phyloP scores from a whole-genome alignment of 2,888 invertebrate genomes.

The Drosophila fulvimacula region DNA sequence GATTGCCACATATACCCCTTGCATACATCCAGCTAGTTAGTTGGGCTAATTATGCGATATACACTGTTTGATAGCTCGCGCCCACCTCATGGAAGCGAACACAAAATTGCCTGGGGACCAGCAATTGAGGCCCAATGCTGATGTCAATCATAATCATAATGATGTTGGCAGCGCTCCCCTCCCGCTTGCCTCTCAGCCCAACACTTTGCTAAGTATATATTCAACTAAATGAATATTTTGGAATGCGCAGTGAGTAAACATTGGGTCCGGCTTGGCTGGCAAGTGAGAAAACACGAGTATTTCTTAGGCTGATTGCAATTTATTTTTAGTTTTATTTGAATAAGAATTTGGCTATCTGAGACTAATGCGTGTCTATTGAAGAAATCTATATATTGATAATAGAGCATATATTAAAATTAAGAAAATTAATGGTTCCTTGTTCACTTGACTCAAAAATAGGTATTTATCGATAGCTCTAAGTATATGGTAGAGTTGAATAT shows the following conservation, averaged over 20 bases:
- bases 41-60: slow-evolving; percentile 76
- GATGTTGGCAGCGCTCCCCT: slow-evolving; percentile 23
- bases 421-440: too few relatives aligned
- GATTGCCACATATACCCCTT: slow-evolving; percentile 52
- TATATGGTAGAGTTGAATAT: too few relatives aligned
- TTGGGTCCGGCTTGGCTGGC: neutral
- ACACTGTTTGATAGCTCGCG: slow-evolving; percentile 54
- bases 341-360: neutral
- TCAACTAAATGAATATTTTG: slow-evolving; percentile 24
- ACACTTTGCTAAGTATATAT: neutral
- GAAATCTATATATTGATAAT: neutral
- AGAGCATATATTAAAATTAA: neutral
- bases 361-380: neutral
- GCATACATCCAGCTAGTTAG: slow-evolving; percentile 63
- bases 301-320: neutral
- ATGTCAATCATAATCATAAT: slow-evolving; percentile 56
- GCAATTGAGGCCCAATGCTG: slow-evolving; percentile 58
- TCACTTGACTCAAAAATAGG: too few relatives aligned
- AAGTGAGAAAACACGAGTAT: neutral
- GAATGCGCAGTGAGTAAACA: neutral
- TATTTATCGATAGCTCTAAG: too few relatives aligned
- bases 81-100: slow-evolving; percentile 58
- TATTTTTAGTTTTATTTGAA: slow-evolving; percentile 1
- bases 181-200: neutral
- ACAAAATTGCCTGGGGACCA: slow-evolving; percentile 63